Evolutionary conservation across 2,113 vertebrate genomes (phyloP), one percentile per base, ranked within the genome.

Genomic region (Mungos mungo): DNA sequence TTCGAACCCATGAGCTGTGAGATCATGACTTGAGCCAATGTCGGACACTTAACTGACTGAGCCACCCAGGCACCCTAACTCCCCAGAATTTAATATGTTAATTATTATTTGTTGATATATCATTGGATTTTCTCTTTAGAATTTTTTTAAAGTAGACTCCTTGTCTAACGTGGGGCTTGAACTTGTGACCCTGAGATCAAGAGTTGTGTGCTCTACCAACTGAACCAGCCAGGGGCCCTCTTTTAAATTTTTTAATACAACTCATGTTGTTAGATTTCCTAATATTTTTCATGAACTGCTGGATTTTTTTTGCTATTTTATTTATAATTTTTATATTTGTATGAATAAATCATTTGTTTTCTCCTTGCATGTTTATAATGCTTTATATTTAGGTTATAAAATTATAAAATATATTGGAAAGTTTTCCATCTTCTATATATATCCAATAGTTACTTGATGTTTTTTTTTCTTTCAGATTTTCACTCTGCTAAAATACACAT

Each of bases 211-310:
- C 29, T 66, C 65, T 33, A 66, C 29, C 29, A 15, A 66, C 65
- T 66, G 65, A 66, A 31, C 14, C 65, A 66, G 65, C 65, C 31
- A 16, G 31, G 5, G 14, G 31, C 14, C 65, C 52, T 81, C 50
- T 72, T 71, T 60, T 54, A 76, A 68, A 31, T 38, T 92, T 85
- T 85, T 31, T 33, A 57, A 47, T 76, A 69, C 38, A 29, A 79
- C 29, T 63, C 54, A 84, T 41, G 27, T 66, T 90, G 23, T 87
- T 95, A 93, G 81, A 86, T 86, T 93, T 95, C 27, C 60, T 41
- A 83, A 92, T 31, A 29, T 74, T 33, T 93, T 86, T 47, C 45
- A 69, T 87, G 69, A 90, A 87, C 3, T 89, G 5, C 21, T 52
- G 7, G 47, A 54, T 23, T 79, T 68, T 83, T 83, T 66, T 35